Conservation (phyloP, 2,888 invertebrate species). For the Cactoblastis cactorum region DNA sequence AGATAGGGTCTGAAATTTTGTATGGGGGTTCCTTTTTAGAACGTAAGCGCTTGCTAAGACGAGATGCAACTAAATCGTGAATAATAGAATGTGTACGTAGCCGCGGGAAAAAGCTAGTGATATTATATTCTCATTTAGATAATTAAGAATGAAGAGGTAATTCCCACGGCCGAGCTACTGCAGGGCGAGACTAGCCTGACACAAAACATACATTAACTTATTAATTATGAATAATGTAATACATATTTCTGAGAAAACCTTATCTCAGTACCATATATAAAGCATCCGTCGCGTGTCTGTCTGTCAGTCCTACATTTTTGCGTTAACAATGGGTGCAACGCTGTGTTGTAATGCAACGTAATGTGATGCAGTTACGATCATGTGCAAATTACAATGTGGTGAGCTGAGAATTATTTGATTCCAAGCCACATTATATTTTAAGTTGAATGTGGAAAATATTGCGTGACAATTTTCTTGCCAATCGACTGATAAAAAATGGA, state of each 20-base stretch:
- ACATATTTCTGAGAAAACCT: slow-evolving; percentile 1
- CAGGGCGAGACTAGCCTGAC: background rate
- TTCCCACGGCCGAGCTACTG: too few species aligned
- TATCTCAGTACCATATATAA: slow-evolving; percentile 1
- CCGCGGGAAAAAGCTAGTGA: too few species aligned
- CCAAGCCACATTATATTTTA: background rate
- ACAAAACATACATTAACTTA: too few species aligned
- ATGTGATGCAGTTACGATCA: slow-evolving; percentile 4
- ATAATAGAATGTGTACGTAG: too few species aligned
- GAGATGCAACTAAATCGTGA: too few species aligned
- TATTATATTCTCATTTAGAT: too few species aligned
- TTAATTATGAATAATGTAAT: background rate
- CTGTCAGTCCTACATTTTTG: background rate
- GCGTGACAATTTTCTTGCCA: background rate
- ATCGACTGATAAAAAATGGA: too few species aligned
- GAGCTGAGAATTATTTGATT: background rate
- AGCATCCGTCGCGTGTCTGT: slow-evolving; percentile 3
- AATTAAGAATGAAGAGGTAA: too few species aligned
- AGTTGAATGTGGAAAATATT: background rate
- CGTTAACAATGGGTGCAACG: slow-evolving; percentile 7
- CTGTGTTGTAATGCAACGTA: background rate
- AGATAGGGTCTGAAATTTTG: too few species aligned
- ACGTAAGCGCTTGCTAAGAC: too few species aligned
- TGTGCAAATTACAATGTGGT: slow-evolving; percentile 6
- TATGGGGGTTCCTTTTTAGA: too few species aligned